A percentile compares a stretch with the other conserved stretches of the same genome.
These are phyloP conservation scores for Anarhynchus alexandrinus DNA, from an alignment of 2,113 vertebrate species.

Conservation along the genomic window DNA sequence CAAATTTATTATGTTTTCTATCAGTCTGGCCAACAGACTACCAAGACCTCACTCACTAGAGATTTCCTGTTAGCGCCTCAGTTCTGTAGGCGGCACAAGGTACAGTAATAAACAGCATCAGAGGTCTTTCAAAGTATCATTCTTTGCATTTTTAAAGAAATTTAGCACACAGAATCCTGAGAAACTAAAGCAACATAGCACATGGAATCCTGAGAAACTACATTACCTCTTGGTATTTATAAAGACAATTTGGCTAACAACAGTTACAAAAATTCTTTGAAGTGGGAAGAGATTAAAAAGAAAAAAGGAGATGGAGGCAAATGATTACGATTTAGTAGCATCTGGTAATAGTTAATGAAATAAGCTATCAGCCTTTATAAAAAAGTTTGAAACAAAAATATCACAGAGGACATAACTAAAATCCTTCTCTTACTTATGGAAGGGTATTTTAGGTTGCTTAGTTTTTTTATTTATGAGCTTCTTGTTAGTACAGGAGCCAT, in stretches of 20 bases:
- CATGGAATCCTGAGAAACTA: background rate
- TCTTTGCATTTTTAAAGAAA: background rate
- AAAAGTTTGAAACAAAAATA: conserved; percentile 66
- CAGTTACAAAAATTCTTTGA: background rate
- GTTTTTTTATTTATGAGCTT: background rate
- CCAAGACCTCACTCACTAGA: background rate
- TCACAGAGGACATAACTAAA: conserved; percentile 24
- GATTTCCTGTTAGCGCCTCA: background rate
- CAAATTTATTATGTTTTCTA: background rate
- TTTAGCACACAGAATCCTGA: background rate
- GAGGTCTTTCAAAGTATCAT: background rate
- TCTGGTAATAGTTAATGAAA: conserved; percentile 56
- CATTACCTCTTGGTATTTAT: background rate
- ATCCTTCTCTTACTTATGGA: conserved; percentile 31
- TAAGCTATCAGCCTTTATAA: conserved; percentile 34
- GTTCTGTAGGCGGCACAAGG: background rate
- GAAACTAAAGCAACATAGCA: background rate
- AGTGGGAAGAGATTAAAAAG: background rate
- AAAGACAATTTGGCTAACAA: background rate
- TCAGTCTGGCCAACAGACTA: background rate
- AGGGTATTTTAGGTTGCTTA: background rate
- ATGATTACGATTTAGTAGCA: background rate
- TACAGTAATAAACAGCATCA: background rate
- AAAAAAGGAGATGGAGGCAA: background rate
- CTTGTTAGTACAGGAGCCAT: background rate